These are phyloP conservation scores for Montipora cactus DNA, from an alignment of 64 coral and sea anemone genomes.

Conservation along the genomic window DNA sequence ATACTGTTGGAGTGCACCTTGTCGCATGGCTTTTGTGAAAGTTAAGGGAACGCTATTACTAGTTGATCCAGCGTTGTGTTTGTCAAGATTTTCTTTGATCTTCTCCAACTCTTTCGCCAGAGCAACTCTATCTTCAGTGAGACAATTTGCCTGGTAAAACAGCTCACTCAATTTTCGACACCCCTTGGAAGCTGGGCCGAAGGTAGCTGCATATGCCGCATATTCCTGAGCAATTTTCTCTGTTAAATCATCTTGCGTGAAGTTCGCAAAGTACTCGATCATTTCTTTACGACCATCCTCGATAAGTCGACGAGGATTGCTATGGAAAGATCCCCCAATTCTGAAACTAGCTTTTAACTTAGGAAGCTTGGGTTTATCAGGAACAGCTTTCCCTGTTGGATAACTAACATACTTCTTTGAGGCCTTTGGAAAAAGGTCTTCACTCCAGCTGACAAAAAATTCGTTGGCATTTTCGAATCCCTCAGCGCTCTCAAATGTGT, in stretches of 20 bases:
- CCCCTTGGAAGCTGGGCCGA: conserved; percentile 40
- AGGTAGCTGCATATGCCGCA: conserved; percentile 45
- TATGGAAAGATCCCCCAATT: background rate
- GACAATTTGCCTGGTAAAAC: conserved; percentile 50
- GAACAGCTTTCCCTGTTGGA: background rate
- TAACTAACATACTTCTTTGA: background rate
- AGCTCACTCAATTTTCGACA: conserved; percentile 55
- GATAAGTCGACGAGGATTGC: conserved; percentile 10
- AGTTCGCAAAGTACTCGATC: conserved; percentile 57
- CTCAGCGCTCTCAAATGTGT: background rate
- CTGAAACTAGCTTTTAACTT: background rate
- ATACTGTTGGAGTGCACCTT: background rate
- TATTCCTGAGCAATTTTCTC: conserved; percentile 30
- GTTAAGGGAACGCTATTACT: too few relatives aligned
- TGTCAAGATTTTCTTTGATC: background rate
- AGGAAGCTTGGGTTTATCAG: background rate
- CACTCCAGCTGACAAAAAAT: conserved; percentile 72
- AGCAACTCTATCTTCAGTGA: conserved; percentile 20
- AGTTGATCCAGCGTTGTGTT: too few relatives aligned
- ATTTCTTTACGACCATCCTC: conserved; percentile 32
- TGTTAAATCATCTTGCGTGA: conserved; percentile 17
- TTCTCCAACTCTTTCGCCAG: background rate
- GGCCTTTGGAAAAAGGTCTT: conserved; percentile 21
- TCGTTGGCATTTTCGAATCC: conserved; percentile 52
- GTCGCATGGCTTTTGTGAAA: too few relatives aligned